phyloP scores from a whole-genome alignment of 1,140 invertebrate species.

The Heliothis subflexa region DNA sequence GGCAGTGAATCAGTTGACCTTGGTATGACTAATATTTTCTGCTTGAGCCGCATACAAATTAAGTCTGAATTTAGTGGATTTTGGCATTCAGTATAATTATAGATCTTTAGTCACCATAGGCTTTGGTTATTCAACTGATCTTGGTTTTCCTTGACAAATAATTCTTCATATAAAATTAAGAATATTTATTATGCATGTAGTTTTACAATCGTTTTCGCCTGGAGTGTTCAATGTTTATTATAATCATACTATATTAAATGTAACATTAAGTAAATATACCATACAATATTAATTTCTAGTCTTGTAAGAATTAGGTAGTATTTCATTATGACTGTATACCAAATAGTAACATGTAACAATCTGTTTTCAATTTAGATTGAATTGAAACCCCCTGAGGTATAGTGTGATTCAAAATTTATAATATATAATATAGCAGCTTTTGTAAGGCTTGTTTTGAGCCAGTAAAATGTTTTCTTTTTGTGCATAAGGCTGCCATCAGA shows the following conservation, averaged over 20 bases:
- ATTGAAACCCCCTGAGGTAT: conserved; percentile 17
- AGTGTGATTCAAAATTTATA: not conserved
- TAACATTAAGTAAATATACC: conserved; percentile 14
- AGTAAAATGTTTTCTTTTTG: not conserved
- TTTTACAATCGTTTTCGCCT: conserved; percentile 54
- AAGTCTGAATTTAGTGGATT: no score
- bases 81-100: no score
- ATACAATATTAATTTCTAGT: conserved; percentile 30
- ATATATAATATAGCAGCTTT: not conserved
- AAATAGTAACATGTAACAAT: conserved; percentile 19
- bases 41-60: no score
- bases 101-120: no score
- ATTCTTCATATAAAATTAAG: conserved; percentile 16
- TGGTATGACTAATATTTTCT: no score
- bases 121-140: no score
- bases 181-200: conserved; percentile 28
- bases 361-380: not conserved
- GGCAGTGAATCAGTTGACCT: not conserved
- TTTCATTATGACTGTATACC: conserved; percentile 17
- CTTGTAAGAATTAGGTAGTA: conserved; percentile 21
- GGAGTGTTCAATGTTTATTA: conserved; percentile 58
- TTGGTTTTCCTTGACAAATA: conserved; percentile 3
- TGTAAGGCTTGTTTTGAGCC: not conserved
- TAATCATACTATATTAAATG: conserved; percentile 16
- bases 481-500: no score